A percentile compares a stretch with the other conserved stretches of the same genome.
These are phyloP conservation scores for Nematostella vectensis DNA, from an alignment of 92 coral and sea anemone species.

Conservation along the genomic window DNA sequence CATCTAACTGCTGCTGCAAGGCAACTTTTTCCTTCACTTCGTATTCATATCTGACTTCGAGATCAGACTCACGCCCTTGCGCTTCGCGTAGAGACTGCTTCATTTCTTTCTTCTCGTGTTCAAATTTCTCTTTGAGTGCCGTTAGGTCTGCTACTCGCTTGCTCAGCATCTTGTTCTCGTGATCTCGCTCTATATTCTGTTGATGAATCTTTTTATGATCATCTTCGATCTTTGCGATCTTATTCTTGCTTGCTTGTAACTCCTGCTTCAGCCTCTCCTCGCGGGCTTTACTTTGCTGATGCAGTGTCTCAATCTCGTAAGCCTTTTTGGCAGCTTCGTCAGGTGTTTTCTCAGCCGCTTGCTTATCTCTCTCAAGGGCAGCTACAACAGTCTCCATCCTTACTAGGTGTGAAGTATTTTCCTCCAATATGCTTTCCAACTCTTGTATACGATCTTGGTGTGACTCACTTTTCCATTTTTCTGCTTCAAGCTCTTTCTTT, in stretches of 20 bases:
- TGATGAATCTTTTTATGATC: slow-evolving; percentile 81
- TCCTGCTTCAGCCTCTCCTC: slow-evolving; percentile 67
- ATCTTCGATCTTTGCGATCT: slow-evolving; percentile 63
- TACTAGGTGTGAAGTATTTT: slow-evolving; percentile 44
- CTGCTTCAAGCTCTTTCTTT: slow-evolving; percentile 72
- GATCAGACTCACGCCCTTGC: slow-evolving; percentile 66
- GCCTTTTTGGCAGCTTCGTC: slow-evolving; percentile 20
- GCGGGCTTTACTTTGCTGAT: slow-evolving; percentile 44
- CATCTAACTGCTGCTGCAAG: slow-evolving; percentile 73
- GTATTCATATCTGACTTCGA: slow-evolving; percentile 84
- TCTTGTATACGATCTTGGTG: slow-evolving; percentile 50
- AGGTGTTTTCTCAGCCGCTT: slow-evolving; percentile 44
- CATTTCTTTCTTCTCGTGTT: slow-evolving; percentile 67
- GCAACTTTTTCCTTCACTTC: slow-evolving; percentile 89
- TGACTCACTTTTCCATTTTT: slow-evolving; percentile 62
- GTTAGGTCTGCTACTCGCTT: slow-evolving; percentile 71
- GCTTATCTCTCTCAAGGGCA: slow-evolving; percentile 43
- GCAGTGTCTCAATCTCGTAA: slow-evolving; percentile 36
- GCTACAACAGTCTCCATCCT: slow-evolving; percentile 80
- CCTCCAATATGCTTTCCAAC: slow-evolving; percentile 59
- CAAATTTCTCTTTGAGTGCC: slow-evolving; percentile 55
- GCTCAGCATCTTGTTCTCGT: slow-evolving; percentile 70
- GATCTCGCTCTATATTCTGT: slow-evolving; percentile 73
- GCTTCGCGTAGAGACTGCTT: slow-evolving; percentile 61
- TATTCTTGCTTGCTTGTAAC: slow-evolving; percentile 67